Conservation (phyloP, 2,888 invertebrate genomes). For the Sarcophaga variegata region DNA sequence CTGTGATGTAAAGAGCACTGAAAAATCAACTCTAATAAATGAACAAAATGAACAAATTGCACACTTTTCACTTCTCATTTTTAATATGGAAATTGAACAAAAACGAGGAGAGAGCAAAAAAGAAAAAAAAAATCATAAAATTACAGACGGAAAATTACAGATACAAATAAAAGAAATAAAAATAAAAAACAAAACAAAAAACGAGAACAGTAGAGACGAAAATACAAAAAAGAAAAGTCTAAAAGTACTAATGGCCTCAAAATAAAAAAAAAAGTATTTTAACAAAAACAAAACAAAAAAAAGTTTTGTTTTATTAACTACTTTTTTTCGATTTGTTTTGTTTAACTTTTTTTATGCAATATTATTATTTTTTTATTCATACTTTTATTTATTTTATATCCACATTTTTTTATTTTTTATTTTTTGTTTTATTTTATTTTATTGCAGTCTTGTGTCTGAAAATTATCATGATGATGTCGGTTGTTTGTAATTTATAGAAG, state of each 20-base stretch:
- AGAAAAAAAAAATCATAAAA: not conserved
- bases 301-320: conserved; percentile 45
- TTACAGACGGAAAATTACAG: not conserved
- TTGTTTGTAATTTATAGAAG: not conserved
- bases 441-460: conserved; percentile 22
- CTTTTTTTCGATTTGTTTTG: not conserved
- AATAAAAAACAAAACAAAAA: conserved; percentile 1
- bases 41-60: not conserved
- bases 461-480: conserved; percentile 41
- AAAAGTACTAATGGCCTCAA: conserved; percentile 30
- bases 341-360: not conserved
- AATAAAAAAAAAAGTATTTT: not conserved
- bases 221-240: not conserved
- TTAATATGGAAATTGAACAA: not conserved
- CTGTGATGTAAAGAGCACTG: not conserved
- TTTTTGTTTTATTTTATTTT: conserved; percentile 13
- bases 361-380: not conserved
- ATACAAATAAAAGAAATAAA: conserved; percentile 18
- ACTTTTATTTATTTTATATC: not conserved
- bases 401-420: not conserved
- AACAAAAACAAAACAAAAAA: not conserved
- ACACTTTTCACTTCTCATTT: conserved; percentile 7
- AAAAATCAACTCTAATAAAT: not conserved
- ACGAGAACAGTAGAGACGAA: not conserved
- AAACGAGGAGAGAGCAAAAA: not conserved